Evolutionary conservation across 1,140 invertebrate species (phyloP).

Genomic region (Temnothorax curvispinosus): DNA sequence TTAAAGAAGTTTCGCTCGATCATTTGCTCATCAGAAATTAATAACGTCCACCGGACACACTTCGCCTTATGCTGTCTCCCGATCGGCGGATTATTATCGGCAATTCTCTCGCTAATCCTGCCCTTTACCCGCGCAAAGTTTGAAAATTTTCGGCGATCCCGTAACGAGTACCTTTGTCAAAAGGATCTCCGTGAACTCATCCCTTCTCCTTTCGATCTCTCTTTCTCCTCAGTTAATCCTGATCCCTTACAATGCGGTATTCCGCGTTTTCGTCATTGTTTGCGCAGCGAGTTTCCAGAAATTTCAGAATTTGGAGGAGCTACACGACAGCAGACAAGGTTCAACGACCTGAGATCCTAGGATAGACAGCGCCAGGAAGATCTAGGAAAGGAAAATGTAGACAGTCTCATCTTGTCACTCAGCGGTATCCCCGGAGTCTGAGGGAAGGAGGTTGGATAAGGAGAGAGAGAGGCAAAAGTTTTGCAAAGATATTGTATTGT

Average conservation of each 20-base stretch:
- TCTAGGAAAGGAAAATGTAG: not conserved
- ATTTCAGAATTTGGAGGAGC: not conserved
- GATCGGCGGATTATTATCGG: conserved; percentile 6
- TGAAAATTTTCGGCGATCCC: not conserved
- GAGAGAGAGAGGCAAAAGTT: not conserved
- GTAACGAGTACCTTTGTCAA: not conserved
- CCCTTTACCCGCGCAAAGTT: not conserved
- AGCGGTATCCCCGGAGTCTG: not conserved
- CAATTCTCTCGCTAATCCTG: not conserved
- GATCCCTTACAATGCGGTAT: not conserved
- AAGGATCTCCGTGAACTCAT: not conserved
- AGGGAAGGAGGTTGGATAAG: not conserved
- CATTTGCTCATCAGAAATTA: conserved; percentile 35
- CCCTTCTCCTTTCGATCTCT: not conserved
- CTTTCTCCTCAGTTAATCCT: not conserved
- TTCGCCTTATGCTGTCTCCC: not conserved
- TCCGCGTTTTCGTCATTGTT: not conserved
- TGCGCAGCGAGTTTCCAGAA: not conserved
- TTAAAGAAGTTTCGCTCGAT: conserved; percentile 44
- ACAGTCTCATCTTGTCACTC: not conserved
- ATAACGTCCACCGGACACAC: conserved; percentile 15
- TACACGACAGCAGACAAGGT: not conserved
- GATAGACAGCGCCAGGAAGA: not conserved
- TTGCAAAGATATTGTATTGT: not conserved
- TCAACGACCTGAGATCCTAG: not conserved